These are phyloP conservation scores for Falco punctatus DNA, from an alignment of 2,113 vertebrate genomes.

Conservation along the genomic window DNA sequence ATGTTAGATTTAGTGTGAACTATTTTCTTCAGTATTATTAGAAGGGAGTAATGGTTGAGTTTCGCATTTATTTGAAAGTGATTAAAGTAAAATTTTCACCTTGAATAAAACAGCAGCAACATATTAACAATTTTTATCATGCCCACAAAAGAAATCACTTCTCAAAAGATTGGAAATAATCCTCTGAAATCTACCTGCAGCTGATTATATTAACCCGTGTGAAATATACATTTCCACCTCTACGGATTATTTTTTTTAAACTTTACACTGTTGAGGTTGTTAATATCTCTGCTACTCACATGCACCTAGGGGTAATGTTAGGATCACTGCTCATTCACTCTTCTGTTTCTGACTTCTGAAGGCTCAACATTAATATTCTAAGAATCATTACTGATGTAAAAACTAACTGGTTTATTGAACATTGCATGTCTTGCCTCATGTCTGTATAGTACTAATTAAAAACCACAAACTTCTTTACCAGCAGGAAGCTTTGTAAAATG, in stretches of 20 bases:
- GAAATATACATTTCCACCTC: conserved; percentile 49
- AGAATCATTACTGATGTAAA: conserved; percentile 66
- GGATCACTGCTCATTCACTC: conserved; percentile 45
- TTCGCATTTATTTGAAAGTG: conserved; percentile 71
- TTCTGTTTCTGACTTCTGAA: conserved; percentile 59
- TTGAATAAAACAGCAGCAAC: conserved; percentile 68
- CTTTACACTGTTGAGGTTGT: neutral
- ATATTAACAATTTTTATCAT: conserved; percentile 73
- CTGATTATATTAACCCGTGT: conserved; percentile 60
- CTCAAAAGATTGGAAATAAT: conserved; percentile 68
- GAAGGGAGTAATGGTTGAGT: conserved; percentile 60
- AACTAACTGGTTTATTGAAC: conserved; percentile 73
- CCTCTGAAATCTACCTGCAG: conserved; percentile 70
- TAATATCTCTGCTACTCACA: conserved; percentile 40
- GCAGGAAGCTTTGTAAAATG: conserved; percentile 45
- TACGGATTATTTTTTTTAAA: neutral
- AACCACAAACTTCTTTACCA: conserved; percentile 56
- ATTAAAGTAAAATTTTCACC: conserved; percentile 76
- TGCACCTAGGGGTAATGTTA: conserved; percentile 42
- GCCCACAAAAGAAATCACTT: conserved; percentile 68
- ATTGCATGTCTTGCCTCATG: conserved; percentile 59
- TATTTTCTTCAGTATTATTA: conserved; percentile 73
- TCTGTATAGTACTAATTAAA: conserved; percentile 71
- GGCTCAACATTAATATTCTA: conserved; percentile 68
- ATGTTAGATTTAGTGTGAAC: conserved; percentile 72